Conservation (phyloP, 2,888 invertebrate species). For the Caenorhabditis angaria region DNA sequence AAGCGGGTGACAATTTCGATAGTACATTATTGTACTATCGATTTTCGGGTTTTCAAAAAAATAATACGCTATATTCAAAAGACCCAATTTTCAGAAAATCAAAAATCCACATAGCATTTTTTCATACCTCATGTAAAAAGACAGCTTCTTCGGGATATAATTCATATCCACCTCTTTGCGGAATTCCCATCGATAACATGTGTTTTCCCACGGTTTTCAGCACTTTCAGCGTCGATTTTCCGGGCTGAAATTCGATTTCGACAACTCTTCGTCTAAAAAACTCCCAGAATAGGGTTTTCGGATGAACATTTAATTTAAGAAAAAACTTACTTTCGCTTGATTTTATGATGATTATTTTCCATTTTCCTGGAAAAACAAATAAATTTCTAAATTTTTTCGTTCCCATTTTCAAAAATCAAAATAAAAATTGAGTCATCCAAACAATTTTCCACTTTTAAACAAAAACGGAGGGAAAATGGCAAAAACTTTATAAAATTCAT, state of each 20-base stretch:
- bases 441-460: not conserved
- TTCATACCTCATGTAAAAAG: slow-evolving; percentile 51
- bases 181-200: slow-evolving; percentile 56
- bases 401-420: too few species aligned
- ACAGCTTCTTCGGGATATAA: slow-evolving; percentile 60
- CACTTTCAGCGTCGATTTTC: slow-evolving; percentile 26
- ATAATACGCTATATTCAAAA: too few species aligned
- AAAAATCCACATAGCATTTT: not conserved
- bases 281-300: not conserved
- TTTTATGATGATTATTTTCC: not conserved
- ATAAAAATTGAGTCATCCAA: not conserved
- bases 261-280: slow-evolving; percentile 30
- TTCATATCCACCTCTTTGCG: slow-evolving; percentile 39
- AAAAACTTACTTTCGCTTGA: slow-evolving; percentile 7
- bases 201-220: slow-evolving; percentile 40
- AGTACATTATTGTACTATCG: too few species aligned
- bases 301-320: not conserved
- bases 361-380: not conserved
- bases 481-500: not conserved
- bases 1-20: too few species aligned
- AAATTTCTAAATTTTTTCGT: not conserved
- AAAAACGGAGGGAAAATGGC: not conserved
- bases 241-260: slow-evolving; percentile 29
- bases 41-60: too few species aligned
- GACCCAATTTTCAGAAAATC: too few species aligned